Conservation (phyloP, 2,797 vertebrate species). For the Sciurus vulgaris region DNA sequence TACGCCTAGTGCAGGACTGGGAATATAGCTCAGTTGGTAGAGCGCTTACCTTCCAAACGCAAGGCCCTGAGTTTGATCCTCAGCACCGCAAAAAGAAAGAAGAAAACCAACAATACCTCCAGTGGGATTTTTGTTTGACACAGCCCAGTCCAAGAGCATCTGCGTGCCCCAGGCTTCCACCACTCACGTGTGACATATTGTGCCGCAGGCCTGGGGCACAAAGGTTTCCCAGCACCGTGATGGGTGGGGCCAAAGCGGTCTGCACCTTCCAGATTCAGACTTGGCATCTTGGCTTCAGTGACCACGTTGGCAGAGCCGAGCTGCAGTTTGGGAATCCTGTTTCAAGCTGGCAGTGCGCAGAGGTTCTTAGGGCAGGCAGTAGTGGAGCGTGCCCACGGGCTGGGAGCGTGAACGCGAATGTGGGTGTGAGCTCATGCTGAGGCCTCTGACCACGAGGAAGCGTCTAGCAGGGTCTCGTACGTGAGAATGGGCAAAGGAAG, state of each 20-base stretch:
- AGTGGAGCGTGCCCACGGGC: not conserved
- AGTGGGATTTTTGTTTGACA: not conserved
- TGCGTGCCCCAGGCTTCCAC: not conserved
- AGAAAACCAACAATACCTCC: no score
- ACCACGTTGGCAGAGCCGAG: fast-evolving
- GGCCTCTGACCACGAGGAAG: not conserved
- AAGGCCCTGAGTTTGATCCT: no score
- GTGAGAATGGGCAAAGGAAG: not conserved
- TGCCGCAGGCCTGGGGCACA: not conserved
- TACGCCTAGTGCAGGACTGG: not conserved
- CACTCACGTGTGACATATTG: not conserved
- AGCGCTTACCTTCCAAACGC: no score
- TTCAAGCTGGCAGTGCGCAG: not conserved
- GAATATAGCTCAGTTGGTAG: no score
- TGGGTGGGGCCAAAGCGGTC: not conserved
- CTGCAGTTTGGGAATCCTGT: not conserved
- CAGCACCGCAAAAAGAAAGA: no score
- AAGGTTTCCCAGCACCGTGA: fast-evolving
- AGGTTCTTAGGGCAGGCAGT: not conserved
- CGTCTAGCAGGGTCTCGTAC: no score
- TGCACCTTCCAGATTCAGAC: not conserved
- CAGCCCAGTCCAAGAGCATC: not conserved
- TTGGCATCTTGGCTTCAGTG: not conserved
- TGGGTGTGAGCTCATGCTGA: not conserved
- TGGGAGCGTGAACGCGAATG: not conserved